These are phyloP conservation scores for Liodrosophila aerea DNA, from an alignment of 2,888 invertebrate genomes.

Conservation along the genomic window DNA sequence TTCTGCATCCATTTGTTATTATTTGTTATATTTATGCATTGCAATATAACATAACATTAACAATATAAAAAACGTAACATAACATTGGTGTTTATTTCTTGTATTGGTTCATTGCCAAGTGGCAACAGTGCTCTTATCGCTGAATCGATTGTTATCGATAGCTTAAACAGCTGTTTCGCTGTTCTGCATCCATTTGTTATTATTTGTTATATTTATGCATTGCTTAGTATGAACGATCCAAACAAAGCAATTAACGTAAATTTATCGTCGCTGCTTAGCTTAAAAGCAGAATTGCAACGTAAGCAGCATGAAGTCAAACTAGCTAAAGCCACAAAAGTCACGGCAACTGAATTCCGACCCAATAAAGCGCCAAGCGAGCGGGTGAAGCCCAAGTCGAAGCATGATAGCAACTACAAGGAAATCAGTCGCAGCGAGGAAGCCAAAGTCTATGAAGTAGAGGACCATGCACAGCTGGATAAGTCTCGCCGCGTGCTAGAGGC, in stretches of 20 bases:
- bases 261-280: constrained; percentile 86
- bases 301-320: constrained; percentile 92
- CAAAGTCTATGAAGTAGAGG: constrained; percentile 78
- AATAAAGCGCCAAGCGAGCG: constrained; percentile 58
- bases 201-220: neutral
- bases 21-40: too few relatives aligned
- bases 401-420: constrained; percentile 31
- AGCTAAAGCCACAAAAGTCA: constrained; percentile 84
- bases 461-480: constrained; percentile 80
- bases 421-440: constrained; percentile 77
- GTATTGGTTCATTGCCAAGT: too few relatives aligned
- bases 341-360: constrained; percentile 84
- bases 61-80: too few relatives aligned
- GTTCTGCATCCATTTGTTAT: constrained; percentile 4
- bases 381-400: constrained; percentile 27
- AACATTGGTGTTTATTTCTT: too few relatives aligned
- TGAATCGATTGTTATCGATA: too few relatives aligned
- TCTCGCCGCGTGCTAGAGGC: constrained; percentile 82
- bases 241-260: constrained; percentile 82
- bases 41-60: too few relatives aligned
- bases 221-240: constrained; percentile 80
- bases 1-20: too few relatives aligned
- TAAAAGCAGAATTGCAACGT: constrained; percentile 94
- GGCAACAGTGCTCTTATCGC: too few relatives aligned
- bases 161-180: constrained; percentile 40